Conservation (phyloP, 1,140 invertebrate species). For the Akabosia matsudoensis region DNA sequence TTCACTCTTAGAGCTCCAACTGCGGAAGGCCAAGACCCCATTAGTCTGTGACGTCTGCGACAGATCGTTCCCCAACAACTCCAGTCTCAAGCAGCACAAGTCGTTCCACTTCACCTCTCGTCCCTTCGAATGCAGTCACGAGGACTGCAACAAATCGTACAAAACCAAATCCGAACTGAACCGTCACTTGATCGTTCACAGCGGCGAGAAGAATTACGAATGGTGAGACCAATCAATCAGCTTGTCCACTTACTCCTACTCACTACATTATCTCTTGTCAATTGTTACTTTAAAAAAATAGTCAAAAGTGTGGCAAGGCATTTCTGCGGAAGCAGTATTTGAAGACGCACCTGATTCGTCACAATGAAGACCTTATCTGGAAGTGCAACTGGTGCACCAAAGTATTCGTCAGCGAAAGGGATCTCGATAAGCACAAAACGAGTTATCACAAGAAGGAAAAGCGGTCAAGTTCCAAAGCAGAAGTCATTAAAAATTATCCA, state of each 20-base stretch:
- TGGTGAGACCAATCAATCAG: neutral
- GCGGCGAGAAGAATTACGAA: neutral
- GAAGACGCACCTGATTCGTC: neutral
- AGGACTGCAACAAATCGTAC: neutral
- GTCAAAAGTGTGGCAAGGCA: neutral
- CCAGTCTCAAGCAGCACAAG: neutral
- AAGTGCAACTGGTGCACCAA: neutral
- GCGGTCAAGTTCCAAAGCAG: neutral
- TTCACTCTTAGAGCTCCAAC: neutral
- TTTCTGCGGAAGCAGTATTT: neutral
- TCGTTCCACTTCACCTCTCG: neutral
- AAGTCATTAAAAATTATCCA: neutral
- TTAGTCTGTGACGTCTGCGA: neutral
- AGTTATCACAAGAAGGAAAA: conserved; percentile 4
- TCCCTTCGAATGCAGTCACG: neutral
- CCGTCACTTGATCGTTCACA: neutral
- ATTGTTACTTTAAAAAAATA: neutral
- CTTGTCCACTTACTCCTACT: too few species aligned
- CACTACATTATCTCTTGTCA: too few species aligned
- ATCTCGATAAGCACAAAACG: neutral
- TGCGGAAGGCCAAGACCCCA: neutral
- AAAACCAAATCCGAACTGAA: neutral
- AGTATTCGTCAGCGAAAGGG: neutral
- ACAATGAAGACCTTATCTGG: neutral
- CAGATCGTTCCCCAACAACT: neutral